Percentiles rank a stretch among this genome's conserved stretches.
Evolutionary conservation across 2,797 vertebrate species (phyloP).

Genomic region (Myotis planiceps): DNA sequence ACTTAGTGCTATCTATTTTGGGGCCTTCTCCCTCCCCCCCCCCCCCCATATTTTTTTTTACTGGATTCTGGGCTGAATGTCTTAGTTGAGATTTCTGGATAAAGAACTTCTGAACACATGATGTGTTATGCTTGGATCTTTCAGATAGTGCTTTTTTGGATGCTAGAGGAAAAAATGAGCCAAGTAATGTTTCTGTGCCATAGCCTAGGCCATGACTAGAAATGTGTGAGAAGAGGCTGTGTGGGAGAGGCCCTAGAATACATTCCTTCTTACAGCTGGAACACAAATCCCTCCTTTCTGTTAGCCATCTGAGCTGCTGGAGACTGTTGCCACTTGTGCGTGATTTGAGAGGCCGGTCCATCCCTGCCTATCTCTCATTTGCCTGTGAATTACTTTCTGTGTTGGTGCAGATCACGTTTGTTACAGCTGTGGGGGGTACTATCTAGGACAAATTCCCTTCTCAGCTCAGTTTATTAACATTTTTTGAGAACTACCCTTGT

Average conservation of each 20-base stretch:
- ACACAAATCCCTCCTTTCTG: constrained; percentile 55
- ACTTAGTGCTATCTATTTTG: background rate
- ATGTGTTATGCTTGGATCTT: background rate
- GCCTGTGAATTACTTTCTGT: constrained; percentile 69
- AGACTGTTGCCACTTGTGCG: constrained; percentile 44
- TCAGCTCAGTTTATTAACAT: background rate
- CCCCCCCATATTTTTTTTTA: background rate
- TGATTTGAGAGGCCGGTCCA: background rate
- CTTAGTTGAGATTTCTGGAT: background rate
- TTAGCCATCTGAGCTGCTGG: constrained; percentile 34
- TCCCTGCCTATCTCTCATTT: constrained; percentile 46
- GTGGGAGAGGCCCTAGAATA: background rate
- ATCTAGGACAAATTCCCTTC: background rate
- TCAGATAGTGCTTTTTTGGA: background rate
- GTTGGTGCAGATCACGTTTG: background rate
- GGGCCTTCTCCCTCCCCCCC: fast-evolving
- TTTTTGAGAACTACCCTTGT: constrained; percentile 41
- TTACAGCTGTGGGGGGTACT: constrained; percentile 48
- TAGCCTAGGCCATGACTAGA: background rate
- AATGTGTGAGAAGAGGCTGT: background rate
- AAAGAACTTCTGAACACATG: background rate
- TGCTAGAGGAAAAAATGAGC: background rate
- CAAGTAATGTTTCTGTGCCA: background rate
- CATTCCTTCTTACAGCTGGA: background rate
- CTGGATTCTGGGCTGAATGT: background rate